These are phyloP conservation scores for Fissipunctia ypsillon DNA, from an alignment of 2,888 invertebrate species.

Conservation along the genomic window DNA sequence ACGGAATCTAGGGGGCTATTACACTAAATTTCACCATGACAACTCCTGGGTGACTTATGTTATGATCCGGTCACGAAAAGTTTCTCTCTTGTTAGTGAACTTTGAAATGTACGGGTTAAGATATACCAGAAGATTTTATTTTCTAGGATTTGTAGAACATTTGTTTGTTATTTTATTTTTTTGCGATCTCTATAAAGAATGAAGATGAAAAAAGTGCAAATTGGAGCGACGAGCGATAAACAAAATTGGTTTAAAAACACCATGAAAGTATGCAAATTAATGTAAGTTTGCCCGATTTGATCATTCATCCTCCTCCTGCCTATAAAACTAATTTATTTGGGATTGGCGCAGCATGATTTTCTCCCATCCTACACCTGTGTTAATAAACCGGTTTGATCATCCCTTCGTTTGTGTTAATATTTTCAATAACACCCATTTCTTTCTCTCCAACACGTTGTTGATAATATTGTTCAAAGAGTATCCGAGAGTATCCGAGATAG, in stretches of 20 bases:
- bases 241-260: not conserved
- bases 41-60: slow-evolving; percentile 71
- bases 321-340: not conserved
- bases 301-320: not conserved
- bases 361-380: not conserved
- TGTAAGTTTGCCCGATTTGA: not conserved
- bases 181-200: not conserved
- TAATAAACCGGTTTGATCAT: not conserved
- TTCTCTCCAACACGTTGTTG: not conserved
- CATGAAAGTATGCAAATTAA: not conserved
- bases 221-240: no score
- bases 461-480: slow-evolving; percentile 20
- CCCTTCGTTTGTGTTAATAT: not conserved
- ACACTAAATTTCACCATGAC: slow-evolving; percentile 74
- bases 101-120: slow-evolving; percentile 37
- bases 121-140: slow-evolving; percentile 25
- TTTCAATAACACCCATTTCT: not conserved
- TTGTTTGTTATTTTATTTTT: slow-evolving; percentile 7
- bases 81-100: slow-evolving; percentile 55
- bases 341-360: not conserved
- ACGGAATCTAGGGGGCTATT: slow-evolving; percentile 57
- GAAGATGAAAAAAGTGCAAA: not conserved
- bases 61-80: slow-evolving; percentile 73
- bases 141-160: slow-evolving; percentile 12
- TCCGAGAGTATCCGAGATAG: not conserved